phyloP scores from a whole-genome alignment of 2,113 vertebrate species.

The Alethe diademata region DNA sequence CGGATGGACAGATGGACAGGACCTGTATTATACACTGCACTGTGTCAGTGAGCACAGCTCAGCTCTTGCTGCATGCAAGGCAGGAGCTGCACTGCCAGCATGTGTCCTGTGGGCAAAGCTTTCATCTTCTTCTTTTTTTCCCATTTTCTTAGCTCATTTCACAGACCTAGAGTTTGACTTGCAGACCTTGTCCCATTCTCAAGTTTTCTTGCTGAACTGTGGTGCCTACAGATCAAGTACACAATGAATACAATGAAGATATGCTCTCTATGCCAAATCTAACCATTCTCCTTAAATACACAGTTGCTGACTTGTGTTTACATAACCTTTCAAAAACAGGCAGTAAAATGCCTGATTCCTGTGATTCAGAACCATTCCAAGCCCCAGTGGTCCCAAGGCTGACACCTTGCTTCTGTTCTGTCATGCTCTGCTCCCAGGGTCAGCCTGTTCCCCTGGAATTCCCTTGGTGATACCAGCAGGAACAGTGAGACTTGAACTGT shows the following conservation, averaged over 20 bases:
- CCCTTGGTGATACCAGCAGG: not conserved
- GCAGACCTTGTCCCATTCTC: not conserved
- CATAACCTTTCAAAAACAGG: conserved; percentile 3
- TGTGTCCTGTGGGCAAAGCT: conserved; percentile 17
- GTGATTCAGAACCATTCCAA: conserved; percentile 59
- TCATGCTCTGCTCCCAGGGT: not conserved
- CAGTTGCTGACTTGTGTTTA: conserved; percentile 50
- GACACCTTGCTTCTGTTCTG: not conserved
- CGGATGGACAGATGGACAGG: not conserved
- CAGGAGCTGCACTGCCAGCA: conserved; percentile 39
- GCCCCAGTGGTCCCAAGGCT: not conserved
- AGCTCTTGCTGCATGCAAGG: not conserved
- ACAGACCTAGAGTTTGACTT: not conserved
- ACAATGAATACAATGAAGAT: not conserved
- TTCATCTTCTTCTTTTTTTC: not conserved
- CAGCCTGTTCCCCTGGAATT: not conserved
- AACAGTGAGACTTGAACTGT: not conserved
- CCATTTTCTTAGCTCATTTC: not conserved
- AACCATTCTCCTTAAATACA: conserved; percentile 48
- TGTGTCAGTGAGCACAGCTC: not conserved
- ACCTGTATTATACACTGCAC: not conserved
- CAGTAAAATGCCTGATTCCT: not conserved
- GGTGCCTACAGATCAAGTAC: conserved; percentile 14
- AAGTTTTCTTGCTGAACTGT: not conserved
- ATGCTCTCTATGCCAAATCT: conserved; percentile 65